Percentiles rank a stretch among this genome's conserved stretches.
Conservation (phyloP, 2,113 vertebrate species). For the Vanacampus margaritifer region DNA sequence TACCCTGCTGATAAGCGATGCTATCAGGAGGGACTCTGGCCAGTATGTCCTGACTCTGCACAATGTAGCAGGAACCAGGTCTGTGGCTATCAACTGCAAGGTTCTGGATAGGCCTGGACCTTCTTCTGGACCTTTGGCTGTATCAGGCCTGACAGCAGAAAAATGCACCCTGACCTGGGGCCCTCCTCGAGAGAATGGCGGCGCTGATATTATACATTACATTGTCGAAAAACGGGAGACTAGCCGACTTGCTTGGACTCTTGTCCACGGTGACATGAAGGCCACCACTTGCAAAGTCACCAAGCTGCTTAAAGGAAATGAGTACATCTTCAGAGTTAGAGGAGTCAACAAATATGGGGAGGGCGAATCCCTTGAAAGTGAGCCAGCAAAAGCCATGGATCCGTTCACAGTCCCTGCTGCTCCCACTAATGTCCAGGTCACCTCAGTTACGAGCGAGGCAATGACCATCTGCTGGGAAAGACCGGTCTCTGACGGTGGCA, state of each 20-base stretch:
- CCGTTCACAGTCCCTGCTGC: conserved; percentile 88
- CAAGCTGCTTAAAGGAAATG: conserved; percentile 93
- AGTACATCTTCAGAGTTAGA: conserved; percentile 95
- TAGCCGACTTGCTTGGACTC: conserved; percentile 92
- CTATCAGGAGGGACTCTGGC: conserved; percentile 88
- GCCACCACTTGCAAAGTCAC: conserved; percentile 95
- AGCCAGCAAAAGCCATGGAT: conserved; percentile 84
- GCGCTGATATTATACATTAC: conserved; percentile 92
- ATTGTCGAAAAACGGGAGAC: conserved; percentile 97
- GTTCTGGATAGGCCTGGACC: conserved; percentile 95
- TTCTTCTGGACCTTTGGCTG: conserved; percentile 87
- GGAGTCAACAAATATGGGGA: conserved; percentile 94
- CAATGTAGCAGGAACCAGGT: conserved; percentile 92
- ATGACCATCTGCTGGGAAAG: conserved; percentile 98
- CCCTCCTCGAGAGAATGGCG: conserved; percentile 92
- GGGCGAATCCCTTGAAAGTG: conserved; percentile 89
- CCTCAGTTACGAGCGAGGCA: conserved; percentile 86
- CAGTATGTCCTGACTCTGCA: conserved; percentile 91
- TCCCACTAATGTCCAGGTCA: conserved; percentile 89
- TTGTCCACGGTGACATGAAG: conserved; percentile 88
- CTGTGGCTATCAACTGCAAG: conserved; percentile 89
- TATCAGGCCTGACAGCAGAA: conserved; percentile 86
- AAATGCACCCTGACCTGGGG: conserved; percentile 93
- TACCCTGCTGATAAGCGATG: conserved; percentile 84
- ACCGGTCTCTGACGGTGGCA: conserved; percentile 91